Base-by-base conservation (phyloP, 2,797 vertebrate species). In the Gila robusta region DNA sequence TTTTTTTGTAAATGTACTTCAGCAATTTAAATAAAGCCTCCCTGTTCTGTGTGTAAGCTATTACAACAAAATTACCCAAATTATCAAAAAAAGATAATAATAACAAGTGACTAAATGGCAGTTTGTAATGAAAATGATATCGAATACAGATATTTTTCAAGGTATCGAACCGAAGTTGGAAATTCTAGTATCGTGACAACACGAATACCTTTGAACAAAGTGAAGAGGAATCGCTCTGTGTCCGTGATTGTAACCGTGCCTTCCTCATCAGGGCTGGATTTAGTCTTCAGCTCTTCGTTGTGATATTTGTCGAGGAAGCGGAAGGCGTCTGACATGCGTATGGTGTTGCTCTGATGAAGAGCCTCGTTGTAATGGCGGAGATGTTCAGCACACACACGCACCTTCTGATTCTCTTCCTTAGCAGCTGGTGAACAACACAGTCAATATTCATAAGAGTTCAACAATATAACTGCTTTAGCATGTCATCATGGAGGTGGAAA, bases 291-390 rank as follows among this genome's bases (percentile, higher is more conserved):
- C 88, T 98, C 97, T n/a, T 98, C 97, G 9, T 94, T 88, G 49
- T 98, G 95, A 62, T 96, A 98, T 62, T 93, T 95, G 73, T 93
- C 91, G 28, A 99, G 96, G 88, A 97, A 97, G 73, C 84, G 92
- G 84, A 98, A 97, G 0, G 98, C 96, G 83, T 99, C 98, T 1
- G 95, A 89, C 97, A 98, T 98, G 87, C 97, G 95, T 37, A 98
- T 98, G 47, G 96, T 98, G 93, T 98, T 97, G 91, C 96, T 96
- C 86, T 98, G 97, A 88, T 96, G 94, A 72, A 99, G 93, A 83
- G 97, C 97, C 87, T 98, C 97, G 1, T 96, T 98, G 93, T 99
- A 99, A 87, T 96, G 96, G 47, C 96, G 96, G 82, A 99, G 92
- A 88, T 98, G 97, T 11, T 98, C 96, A 1, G 97, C 95, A 81